A percentile compares a stretch with the other conserved stretches of the same genome.
These are phyloP conservation scores for Solenopsis invicta DNA, from an alignment of 1,140 invertebrate genomes.

Conservation along the genomic window DNA sequence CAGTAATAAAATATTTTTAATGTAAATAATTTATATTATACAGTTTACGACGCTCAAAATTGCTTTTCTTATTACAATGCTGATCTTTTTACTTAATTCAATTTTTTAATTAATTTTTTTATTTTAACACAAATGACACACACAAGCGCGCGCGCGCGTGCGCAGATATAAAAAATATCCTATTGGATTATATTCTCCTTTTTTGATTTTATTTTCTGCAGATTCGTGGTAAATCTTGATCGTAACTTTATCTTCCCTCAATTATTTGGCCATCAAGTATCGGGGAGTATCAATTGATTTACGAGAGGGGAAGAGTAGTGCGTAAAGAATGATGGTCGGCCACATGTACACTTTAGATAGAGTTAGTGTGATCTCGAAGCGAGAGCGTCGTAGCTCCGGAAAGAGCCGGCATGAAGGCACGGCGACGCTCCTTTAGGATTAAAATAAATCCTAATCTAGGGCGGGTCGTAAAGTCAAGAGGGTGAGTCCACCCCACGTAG, in stretches of 20 bases:
- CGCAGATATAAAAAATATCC: not conserved
- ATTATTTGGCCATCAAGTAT: constrained; percentile 71
- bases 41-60: not conserved
- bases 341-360: constrained; percentile 32
- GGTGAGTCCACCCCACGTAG: constrained; percentile 37
- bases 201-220: not conserved
- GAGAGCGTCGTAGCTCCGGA: constrained; percentile 4
- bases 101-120: not conserved
- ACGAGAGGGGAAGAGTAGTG: constrained; percentile 52
- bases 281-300: constrained; percentile 75
- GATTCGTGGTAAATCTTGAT: not conserved
- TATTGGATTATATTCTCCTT: not conserved
- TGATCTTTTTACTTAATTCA: not conserved
- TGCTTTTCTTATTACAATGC: not conserved
- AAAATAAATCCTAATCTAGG: constrained; percentile 82
- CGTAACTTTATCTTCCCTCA: constrained; percentile 58
- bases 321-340: constrained; percentile 16
- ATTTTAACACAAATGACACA: not conserved
- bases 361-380: constrained; percentile 37
- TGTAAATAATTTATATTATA: not conserved
- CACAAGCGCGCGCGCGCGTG: too few relatives aligned
- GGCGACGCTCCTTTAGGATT: constrained; percentile 76
- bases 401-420: constrained; percentile 24
- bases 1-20: not conserved
- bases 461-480: constrained; percentile 77